phyloP scores from a whole-genome alignment of 2,888 invertebrate species.

The Apodemia mormo region DNA sequence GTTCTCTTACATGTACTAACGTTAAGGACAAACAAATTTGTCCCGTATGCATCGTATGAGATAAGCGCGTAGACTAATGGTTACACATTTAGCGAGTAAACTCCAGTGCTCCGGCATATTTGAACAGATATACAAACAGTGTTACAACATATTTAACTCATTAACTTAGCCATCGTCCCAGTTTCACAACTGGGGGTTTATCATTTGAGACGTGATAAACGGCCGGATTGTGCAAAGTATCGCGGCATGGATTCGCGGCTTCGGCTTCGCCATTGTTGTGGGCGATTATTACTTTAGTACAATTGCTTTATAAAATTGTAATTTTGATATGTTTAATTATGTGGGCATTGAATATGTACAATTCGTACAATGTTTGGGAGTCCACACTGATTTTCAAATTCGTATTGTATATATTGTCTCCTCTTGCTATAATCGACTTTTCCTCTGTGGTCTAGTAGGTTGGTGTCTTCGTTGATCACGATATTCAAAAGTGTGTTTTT shows the following conservation, averaged over 20 bases:
- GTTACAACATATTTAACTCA: slow-evolving; percentile 28
- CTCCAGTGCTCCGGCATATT: neutral
- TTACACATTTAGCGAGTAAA: slow-evolving; percentile 11
- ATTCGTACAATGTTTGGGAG: too few relatives aligned
- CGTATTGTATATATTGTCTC: too few relatives aligned
- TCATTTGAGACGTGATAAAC: slow-evolving; percentile 20
- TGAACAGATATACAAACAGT: slow-evolving; percentile 22
- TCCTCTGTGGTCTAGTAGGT: too few relatives aligned
- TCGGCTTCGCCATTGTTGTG: neutral
- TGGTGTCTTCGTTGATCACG: too few relatives aligned
- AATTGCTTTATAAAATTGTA: neutral
- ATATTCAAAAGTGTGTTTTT: too few relatives aligned
- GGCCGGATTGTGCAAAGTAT: slow-evolving; percentile 21
- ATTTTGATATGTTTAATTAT: neutral
- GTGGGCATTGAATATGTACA: too few relatives aligned
- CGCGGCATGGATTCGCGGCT: neutral
- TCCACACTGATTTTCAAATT: too few relatives aligned
- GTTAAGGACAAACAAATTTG: slow-evolving; percentile 4
- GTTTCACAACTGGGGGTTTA: slow-evolving; percentile 39
- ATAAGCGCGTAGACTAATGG: slow-evolving; percentile 13
- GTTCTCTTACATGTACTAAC: neutral
- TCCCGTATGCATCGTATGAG: neutral
- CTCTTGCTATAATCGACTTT: too few relatives aligned
- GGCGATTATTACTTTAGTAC: neutral
- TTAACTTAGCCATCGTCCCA: slow-evolving; percentile 40